Evolutionary conservation across 92 coral and sea anemone species (phyloP), one percentile per base, ranked within the genome.

Genomic region (Porites cylindrica): DNA sequence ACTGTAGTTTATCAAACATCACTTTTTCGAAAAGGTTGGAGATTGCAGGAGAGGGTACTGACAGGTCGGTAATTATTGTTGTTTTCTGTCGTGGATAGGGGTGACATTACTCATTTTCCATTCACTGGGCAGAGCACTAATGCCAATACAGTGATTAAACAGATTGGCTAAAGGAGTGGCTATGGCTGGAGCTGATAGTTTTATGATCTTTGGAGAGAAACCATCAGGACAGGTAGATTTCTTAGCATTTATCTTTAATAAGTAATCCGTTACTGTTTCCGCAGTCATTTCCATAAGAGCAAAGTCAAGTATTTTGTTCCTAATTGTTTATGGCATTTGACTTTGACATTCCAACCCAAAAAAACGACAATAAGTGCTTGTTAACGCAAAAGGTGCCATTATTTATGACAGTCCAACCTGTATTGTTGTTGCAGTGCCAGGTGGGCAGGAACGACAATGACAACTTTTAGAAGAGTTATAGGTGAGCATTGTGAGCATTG

Each of bases 321-420:
- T 83, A n/a, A 70, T 83, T 58, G 87, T 16, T 18, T 29, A 29
- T 72, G 68, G 54, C 88, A 9, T 83, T 70, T 68, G 66, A 82
- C 72, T 80, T 68, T 82, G 76, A 71, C 2, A 71, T 71, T 71
- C 76, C 52, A 26, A 71, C 52, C 76, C 76, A 71, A 26, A 71
- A 43, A 71, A 3, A 71, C 16, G 58, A 71, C 76, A 71, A 71
- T 24, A 71, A 71, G 58, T 12, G 16, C 76, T 71, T 71, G 76
- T 71, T 71, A 71, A 12, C n/a, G 52, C 19, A 71, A 21, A 71
- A 71, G n/a, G 76, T 71, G 32, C 53, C 76, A 71, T 71, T 71
- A 71, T 71, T 71, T 24, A 4, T 71, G 58, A 71, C 76, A 71
- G n/a, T 26, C 76, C 56, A 26, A 26, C 38, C 38, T 51, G 10